These are phyloP conservation scores for Drosophila varians DNA, from an alignment of 1,140 invertebrate genomes.

Conservation along the genomic window DNA sequence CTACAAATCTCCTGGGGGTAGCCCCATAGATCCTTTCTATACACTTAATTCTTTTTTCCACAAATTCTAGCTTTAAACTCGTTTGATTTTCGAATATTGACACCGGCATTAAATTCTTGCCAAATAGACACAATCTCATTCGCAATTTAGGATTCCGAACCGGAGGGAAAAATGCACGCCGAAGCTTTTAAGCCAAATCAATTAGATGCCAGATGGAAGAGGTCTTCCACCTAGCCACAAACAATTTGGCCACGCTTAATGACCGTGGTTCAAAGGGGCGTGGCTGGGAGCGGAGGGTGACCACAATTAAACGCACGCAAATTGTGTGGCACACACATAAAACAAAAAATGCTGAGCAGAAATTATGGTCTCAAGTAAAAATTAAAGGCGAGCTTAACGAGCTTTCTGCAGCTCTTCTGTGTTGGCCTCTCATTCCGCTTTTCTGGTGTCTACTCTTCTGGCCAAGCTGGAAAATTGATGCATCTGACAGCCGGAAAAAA, in stretches of 20 bases:
- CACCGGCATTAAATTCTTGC: conserved; percentile 1
- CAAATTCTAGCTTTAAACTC: not conserved
- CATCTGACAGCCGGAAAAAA: conserved; percentile 61
- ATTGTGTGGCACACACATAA: conserved; percentile 52
- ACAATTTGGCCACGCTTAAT: conserved; percentile 55
- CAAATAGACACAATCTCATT: not conserved
- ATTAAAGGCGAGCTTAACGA: conserved; percentile 78
- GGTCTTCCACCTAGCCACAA: conserved; percentile 18
- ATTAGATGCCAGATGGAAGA: conserved; percentile 25
- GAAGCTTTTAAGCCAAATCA: conserved; percentile 42
- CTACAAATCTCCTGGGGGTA: no score
- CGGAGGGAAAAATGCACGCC: conserved; percentile 18
- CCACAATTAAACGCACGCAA: conserved; percentile 78
- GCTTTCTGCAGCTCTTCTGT: conserved; percentile 30
- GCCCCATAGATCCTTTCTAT: no score
- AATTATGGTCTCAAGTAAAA: conserved; percentile 75
- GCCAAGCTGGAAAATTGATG: conserved; percentile 63
- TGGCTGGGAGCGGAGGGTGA: not conserved
- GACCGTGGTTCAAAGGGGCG: conserved; percentile 29
- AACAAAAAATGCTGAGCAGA: conserved; percentile 48
- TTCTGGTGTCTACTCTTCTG: not conserved
- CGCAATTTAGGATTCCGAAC: conserved; percentile 6
- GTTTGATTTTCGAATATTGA: not conserved
- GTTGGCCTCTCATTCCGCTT: not conserved
- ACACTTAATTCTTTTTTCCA: not conserved